Conservation (phyloP, 2,888 invertebrate genomes). For the Nemotelus nigrinus region DNA sequence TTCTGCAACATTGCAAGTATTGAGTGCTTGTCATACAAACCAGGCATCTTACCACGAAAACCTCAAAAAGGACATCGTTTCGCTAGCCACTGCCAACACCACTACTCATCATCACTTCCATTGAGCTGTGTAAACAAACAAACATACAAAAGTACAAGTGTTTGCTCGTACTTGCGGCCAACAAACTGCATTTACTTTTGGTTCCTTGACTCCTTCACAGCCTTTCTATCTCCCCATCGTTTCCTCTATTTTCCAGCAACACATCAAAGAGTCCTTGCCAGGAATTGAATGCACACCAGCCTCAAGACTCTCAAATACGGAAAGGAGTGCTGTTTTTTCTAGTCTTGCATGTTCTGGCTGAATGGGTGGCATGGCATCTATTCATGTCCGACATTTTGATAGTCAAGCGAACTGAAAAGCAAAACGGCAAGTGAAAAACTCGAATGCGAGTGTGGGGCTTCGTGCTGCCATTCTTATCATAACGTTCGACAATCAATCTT, state of each 20-base stretch:
- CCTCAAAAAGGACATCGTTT: background rate
- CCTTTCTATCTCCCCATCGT: too few species aligned
- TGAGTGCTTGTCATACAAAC: too few species aligned
- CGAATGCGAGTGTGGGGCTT: background rate
- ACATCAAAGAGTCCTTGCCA: background rate
- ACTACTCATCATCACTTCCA: background rate
- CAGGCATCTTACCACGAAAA: too few species aligned
- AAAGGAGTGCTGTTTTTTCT: background rate
- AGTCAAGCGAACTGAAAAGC: background rate
- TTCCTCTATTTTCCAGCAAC: background rate
- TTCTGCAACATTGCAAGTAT: too few species aligned
- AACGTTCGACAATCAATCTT: conserved; percentile 43
- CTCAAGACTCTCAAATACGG: background rate
- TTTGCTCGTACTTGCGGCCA: background rate
- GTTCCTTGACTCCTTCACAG: conserved; percentile 3
- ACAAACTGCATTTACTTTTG: background rate
- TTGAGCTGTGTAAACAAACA: background rate
- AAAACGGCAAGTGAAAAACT: background rate
- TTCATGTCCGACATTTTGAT: conserved; percentile 11
- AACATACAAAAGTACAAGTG: background rate
- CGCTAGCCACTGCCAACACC: background rate
- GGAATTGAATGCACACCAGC: background rate
- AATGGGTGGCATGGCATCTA: background rate
- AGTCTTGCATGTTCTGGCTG: conserved; percentile 6
- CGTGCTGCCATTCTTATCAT: conserved; percentile 32